Percentiles rank a stretch among this genome's conserved stretches.
These are phyloP conservation scores for Ammodytes marinus DNA, from an alignment of 2,113 vertebrate species.

Conservation along the genomic window DNA sequence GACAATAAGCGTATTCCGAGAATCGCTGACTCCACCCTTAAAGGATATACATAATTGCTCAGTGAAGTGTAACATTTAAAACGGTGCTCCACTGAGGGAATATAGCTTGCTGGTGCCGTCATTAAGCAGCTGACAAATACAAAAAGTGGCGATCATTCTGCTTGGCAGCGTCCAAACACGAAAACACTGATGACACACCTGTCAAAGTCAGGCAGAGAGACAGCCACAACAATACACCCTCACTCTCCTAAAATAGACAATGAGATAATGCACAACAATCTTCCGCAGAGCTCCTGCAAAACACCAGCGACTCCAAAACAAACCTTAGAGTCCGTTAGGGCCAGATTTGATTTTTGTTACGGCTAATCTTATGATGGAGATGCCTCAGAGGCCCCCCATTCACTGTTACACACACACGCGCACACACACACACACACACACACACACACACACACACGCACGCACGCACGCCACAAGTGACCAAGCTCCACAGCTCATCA, in stretches of 20 bases:
- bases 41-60: too few relatives aligned
- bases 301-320: neutral
- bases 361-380: conserved; percentile 44
- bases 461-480: conserved; percentile 41
- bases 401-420: conserved; percentile 33
- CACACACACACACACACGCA: conserved; percentile 35
- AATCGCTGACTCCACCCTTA: too few relatives aligned
- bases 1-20: too few relatives aligned
- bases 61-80: neutral
- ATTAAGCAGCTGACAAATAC: conserved; percentile 63
- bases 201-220: neutral
- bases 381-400: conserved; percentile 24
- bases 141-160: conserved; percentile 45
- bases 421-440: too few relatives aligned
- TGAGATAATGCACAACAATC: conserved; percentile 7
- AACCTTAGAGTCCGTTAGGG: neutral
- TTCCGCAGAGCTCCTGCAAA: neutral
- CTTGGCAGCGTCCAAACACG: conserved; percentile 23
- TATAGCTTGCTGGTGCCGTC: conserved; percentile 23
- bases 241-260: conserved; percentile 28
- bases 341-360: conserved; percentile 37
- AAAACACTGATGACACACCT: conserved; percentile 64
- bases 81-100: neutral
- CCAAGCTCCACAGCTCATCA: conserved; percentile 53
- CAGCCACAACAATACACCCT: conserved; percentile 24